Conservation (phyloP, 2,888 invertebrate species). For the Teleogryllus oceanicus region DNA sequence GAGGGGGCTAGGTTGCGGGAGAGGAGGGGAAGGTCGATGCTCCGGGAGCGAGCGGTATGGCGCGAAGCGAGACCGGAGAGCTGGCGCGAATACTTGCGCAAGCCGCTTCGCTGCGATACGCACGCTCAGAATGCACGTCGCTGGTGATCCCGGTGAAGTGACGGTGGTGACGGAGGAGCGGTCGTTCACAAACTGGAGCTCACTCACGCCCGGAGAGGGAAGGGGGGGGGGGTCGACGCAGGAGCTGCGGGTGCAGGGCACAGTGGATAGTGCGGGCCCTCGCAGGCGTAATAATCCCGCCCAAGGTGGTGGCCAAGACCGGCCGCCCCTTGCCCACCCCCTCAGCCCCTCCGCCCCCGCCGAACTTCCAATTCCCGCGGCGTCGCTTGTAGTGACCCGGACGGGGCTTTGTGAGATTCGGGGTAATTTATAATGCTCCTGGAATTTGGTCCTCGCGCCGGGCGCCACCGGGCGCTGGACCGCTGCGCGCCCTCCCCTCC, state of each 20-base stretch:
- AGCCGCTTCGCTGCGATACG: background rate
- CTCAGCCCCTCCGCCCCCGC: background rate
- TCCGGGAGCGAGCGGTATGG: too few relatives aligned
- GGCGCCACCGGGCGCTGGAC: background rate
- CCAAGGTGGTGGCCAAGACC: slow-evolving; percentile 18
- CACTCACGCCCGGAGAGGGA: too few relatives aligned
- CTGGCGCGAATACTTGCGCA: too few relatives aligned
- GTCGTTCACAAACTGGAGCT: too few relatives aligned
- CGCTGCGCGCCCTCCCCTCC: background rate
- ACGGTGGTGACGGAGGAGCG: background rate
- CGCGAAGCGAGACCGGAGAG: too few relatives aligned
- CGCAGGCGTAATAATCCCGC: background rate
- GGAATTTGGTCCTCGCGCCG: slow-evolving; percentile 31
- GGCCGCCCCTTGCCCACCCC: slow-evolving; percentile 18
- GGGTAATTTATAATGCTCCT: slow-evolving; percentile 33
- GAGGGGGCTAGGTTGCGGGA: too few relatives aligned
- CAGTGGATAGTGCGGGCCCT: too few relatives aligned
- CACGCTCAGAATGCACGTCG: background rate
- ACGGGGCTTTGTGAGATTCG: slow-evolving; percentile 31
- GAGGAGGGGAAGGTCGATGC: too few relatives aligned
- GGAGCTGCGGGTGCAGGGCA: too few relatives aligned
- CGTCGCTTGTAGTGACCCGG: slow-evolving; percentile 25
- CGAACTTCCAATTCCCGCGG: slow-evolving; percentile 25
- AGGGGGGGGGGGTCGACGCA: too few relatives aligned
- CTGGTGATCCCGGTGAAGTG: background rate